phyloP scores from a whole-genome alignment of 1,140 invertebrate genomes.

The Augochlora pura region DNA sequence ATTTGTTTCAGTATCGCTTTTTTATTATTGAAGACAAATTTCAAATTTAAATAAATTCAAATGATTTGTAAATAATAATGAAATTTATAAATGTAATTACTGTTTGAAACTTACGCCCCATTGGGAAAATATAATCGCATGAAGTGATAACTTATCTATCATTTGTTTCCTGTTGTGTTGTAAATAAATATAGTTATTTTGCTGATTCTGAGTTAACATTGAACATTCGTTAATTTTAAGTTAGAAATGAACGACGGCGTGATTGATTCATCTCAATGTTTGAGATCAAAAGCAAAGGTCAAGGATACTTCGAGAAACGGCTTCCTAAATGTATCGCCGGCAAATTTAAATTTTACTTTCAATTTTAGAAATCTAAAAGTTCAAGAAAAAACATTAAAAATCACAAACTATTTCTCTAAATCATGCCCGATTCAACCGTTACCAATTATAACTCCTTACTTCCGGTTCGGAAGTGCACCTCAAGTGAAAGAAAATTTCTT shows the following conservation, averaged over 20 bases:
- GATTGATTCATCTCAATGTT: neutral
- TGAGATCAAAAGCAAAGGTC: neutral
- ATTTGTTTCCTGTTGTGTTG: conserved; percentile 4
- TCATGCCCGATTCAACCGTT: conserved; percentile 12
- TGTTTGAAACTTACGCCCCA: neutral
- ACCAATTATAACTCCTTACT: conserved; percentile 19
- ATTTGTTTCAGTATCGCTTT: neutral
- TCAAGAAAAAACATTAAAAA: conserved; percentile 16
- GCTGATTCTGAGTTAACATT: neutral
- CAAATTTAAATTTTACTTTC: conserved; percentile 15
- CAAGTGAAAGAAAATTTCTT: conserved; percentile 7
- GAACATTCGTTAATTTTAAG: neutral
- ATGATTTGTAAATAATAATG: neutral
- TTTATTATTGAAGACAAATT: neutral
- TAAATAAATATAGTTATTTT: neutral
- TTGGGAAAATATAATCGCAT: neutral
- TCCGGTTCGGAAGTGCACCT: neutral
- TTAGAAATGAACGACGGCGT: neutral
- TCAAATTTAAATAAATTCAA: neutral
- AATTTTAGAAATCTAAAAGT: conserved; percentile 2
- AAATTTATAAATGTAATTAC: neutral
- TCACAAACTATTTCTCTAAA: conserved; percentile 24
- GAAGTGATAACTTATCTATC: conserved; percentile 11
- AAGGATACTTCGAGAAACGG: neutral
- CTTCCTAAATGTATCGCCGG: neutral